Percentiles rank a stretch among this genome's conserved stretches.
Conservation (phyloP, 2,113 vertebrate genomes). For the Oreocharis arfaki region DNA sequence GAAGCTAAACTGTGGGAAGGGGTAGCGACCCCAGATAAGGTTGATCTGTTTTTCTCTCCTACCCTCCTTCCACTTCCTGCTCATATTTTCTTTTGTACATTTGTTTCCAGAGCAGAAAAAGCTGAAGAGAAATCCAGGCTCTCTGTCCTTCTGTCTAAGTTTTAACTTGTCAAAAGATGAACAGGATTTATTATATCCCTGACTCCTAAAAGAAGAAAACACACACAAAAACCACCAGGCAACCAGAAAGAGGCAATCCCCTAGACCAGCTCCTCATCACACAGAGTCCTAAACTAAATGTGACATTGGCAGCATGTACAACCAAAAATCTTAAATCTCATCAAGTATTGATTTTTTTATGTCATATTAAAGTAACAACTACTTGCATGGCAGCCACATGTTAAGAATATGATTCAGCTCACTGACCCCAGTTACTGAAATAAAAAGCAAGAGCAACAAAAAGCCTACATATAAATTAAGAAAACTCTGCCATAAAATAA, state of each 20-base stretch:
- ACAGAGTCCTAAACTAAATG: background rate
- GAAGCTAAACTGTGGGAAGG: slow-evolving; percentile 49
- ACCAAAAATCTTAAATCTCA: background rate
- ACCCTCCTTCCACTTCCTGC: slow-evolving; percentile 13
- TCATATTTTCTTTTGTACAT: background rate
- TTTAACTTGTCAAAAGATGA: slow-evolving; percentile 16
- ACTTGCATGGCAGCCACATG: background rate
- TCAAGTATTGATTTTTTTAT: background rate
- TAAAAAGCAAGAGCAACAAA: background rate
- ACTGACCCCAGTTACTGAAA: background rate
- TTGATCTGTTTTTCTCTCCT: slow-evolving; percentile 22
- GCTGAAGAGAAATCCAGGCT: too few species aligned
- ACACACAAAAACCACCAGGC: background rate
- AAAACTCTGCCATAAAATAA: background rate
- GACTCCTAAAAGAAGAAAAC: background rate
- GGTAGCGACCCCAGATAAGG: slow-evolving; percentile 31
- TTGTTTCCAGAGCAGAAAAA: slow-evolving; percentile 19
- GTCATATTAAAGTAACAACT: background rate
- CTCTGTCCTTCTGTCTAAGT: too few species aligned
- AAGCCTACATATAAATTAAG: background rate
- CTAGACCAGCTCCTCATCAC: background rate
- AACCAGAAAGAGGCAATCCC: background rate
- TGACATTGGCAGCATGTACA: background rate
- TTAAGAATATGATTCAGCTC: background rate
- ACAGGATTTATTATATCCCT: background rate